phyloP scores from a whole-genome alignment of 2,113 vertebrate genomes.

The Peromyscus leucopus region DNA sequence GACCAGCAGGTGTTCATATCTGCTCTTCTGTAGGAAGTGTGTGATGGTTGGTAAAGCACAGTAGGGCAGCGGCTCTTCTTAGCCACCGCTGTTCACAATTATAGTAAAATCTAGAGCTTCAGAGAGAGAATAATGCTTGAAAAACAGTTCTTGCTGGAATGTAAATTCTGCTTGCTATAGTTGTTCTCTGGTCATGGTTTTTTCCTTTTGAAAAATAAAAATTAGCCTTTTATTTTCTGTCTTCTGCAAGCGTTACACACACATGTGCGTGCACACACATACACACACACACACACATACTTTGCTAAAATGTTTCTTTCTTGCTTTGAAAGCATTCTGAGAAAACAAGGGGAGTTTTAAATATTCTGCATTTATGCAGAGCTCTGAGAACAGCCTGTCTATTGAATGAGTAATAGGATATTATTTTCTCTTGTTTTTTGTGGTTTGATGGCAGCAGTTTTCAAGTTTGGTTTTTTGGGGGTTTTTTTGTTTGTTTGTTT shows the following conservation, averaged over 20 bases:
- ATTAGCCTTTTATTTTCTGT: neutral
- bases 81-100: neutral
- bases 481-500: neutral
- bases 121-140: neutral
- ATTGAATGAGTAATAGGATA: neutral
- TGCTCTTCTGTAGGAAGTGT: neutral
- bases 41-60: neutral
- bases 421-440: neutral
- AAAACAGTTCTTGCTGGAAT: slow-evolving; percentile 22
- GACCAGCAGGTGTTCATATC: neutral
- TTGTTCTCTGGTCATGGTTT: neutral
- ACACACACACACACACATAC: too few relatives aligned
- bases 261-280: too few relatives aligned
- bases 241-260: neutral
- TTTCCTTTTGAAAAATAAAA: slow-evolving; percentile 32
- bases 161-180: neutral
- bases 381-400: neutral
- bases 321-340: slow-evolving; percentile 28
- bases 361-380: neutral
- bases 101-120: neutral
- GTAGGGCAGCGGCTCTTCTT: neutral
- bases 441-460: neutral
- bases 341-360: neutral
- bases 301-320: slow-evolving; percentile 27
- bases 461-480: too few relatives aligned